Conservation (phyloP, 2,888 invertebrate genomes). For the Amblyjoppa fuscipennis region DNA sequence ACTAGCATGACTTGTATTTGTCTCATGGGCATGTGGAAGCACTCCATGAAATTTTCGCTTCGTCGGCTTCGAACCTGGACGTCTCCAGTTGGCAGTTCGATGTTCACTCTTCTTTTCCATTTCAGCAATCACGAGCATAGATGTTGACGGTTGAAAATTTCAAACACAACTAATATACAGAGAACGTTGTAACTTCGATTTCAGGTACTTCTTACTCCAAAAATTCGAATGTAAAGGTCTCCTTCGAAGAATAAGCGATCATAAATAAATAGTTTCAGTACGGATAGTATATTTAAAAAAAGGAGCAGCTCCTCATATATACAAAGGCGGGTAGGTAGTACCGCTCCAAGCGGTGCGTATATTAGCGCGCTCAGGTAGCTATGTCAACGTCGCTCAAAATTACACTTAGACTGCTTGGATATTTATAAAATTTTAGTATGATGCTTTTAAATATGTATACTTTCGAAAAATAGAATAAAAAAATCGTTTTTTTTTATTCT, state of each 20-base stretch:
- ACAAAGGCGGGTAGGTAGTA: too few species aligned
- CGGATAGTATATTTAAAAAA: conserved; percentile 34
- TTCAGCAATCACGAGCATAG: conserved; percentile 53
- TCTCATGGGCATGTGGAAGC: conserved; percentile 50
- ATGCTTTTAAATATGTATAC: too few species aligned
- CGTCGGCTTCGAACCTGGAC: conserved; percentile 55
- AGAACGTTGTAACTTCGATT: conserved; percentile 29
- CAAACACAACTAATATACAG: conserved; percentile 46
- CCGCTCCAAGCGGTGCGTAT: too few species aligned
- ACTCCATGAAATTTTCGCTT: conserved; percentile 56
- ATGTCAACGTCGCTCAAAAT: too few species aligned
- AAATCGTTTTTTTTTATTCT: too few species aligned
- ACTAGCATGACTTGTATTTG: conserved; percentile 60
- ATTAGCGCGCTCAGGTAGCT: too few species aligned
- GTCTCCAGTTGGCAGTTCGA: conserved; percentile 56
- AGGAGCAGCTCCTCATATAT: conserved; percentile 20
- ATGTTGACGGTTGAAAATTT: conserved; percentile 51
- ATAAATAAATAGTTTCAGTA: conserved; percentile 42
- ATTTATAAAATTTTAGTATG: too few species aligned
- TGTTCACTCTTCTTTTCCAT: conserved; percentile 46
- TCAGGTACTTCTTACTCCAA: neutral
- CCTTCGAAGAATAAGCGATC: conserved; percentile 35
- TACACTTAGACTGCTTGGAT: too few species aligned
- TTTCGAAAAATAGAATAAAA: too few species aligned
- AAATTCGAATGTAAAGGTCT: conserved; percentile 21